Base-by-base conservation (phyloP, 2,888 invertebrate genomes). In the Zaprionus bogoriensis region DNA sequence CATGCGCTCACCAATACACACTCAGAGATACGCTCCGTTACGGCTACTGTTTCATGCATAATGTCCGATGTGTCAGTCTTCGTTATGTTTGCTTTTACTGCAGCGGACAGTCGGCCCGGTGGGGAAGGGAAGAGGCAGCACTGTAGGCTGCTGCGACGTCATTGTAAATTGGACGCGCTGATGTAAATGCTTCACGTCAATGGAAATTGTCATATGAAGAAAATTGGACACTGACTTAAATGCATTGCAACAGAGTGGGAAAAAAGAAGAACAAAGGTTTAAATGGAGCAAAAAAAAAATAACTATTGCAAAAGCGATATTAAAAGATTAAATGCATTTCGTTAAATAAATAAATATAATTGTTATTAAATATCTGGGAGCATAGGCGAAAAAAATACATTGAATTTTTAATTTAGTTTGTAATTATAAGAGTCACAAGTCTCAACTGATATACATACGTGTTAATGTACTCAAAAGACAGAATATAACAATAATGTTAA, bases 21-120 rank as follows among this genome's bases (percentile, higher is more conserved):
- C 53, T 46, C 12, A 36, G 32, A 53, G 55, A 54, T 19, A 23
- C 32, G 28, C 10, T 32, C 32, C 42, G 38, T 45, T 20, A 45
- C 44, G 36, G 39, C 42, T 28, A 62, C 30, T 61, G 32, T 53
- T 44, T 47, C 55, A 64, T 55, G 47, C 52, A 63, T 53, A 60
- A 39, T 64, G 59, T 66, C 73, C 61, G 46, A 60, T 38, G 30
- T 74, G 74, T 67, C 74, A 65, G 55, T 58, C 60, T 50, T 62
- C 60, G 57, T 74, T 71, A 74, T 28, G 25, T 59, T 36, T 41
- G 1, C 25, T 23, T 36, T 44, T 44, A 44, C 14, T 22, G 12
- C 25, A 36, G 32, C 32, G 17, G n/a, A 41, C n/a, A 41, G 2
- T 5, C 17, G 17, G 23, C 27, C 30, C 28, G n/a, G 22, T 22